A percentile compares a stretch with the other conserved stretches of the same genome.
Evolutionary conservation across 2,888 invertebrate genomes (phyloP).

Genomic region (Plebejus argus): DNA sequence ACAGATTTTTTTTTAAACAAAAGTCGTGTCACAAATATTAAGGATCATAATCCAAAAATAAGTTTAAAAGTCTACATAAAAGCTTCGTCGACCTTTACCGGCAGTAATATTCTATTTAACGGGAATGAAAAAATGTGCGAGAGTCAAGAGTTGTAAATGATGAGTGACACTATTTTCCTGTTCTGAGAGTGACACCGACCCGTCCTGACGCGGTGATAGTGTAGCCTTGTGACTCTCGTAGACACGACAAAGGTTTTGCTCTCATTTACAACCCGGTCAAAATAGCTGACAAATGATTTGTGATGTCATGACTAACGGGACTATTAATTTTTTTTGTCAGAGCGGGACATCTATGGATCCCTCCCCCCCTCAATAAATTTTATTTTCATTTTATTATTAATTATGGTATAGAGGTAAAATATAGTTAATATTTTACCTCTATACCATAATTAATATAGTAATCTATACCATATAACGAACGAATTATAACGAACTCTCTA

Average conservation of each 20-base stretch:
- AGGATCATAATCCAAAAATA: background rate
- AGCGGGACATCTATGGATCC: no score
- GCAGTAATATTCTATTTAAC: constrained; percentile 9
- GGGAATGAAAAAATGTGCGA: constrained; percentile 20
- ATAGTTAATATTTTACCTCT: no score
- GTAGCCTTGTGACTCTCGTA: background rate
- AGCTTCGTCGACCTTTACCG: background rate
- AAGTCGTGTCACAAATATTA: background rate
- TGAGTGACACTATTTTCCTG: constrained; percentile 9
- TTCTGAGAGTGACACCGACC: background rate
- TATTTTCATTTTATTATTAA: no score
- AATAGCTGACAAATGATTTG: no score
- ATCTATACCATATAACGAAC: no score
- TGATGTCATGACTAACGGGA: no score
- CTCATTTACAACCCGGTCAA: no score
- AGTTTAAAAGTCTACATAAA: background rate
- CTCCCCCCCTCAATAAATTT: no score
- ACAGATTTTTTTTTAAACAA: no score
- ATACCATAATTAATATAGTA: no score
- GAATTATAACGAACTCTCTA: constrained; percentile 19
- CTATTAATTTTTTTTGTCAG: no score
- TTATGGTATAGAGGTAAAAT: no score
- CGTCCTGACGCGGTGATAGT: background rate
- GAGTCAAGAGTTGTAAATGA: constrained; percentile 2
- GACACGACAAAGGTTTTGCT: background rate